Percentiles rank a stretch among this genome's conserved stretches.
phyloP scores from a whole-genome alignment of 2,113 vertebrate genomes.

The Paradisaea rubra region DNA sequence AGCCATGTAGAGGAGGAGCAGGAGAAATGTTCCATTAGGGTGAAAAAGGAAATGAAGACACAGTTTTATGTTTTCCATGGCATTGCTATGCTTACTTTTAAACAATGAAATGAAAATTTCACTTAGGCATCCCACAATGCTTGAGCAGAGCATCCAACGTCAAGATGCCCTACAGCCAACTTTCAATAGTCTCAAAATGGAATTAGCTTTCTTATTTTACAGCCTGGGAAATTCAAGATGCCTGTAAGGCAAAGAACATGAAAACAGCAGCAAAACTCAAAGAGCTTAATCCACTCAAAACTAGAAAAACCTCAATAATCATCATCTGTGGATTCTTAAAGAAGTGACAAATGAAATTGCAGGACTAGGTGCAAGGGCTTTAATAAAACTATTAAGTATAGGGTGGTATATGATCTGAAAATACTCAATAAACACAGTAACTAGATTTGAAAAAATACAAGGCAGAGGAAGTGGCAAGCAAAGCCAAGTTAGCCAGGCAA shows the following conservation, averaged over 20 bases:
- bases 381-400: not conserved
- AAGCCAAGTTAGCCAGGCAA: not conserved
- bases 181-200: not conserved
- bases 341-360: not conserved
- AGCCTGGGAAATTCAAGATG: slow-evolving; percentile 3
- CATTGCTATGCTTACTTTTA: not conserved
- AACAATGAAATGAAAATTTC: not conserved
- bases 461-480: not conserved
- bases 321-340: not conserved
- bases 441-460: not conserved
- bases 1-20: accelerated
- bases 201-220: not conserved
- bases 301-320: not conserved
- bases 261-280: not conserved
- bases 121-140: not conserved
- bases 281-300: not conserved
- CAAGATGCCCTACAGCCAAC: not conserved
- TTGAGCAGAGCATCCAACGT: not conserved
- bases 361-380: not conserved
- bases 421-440: not conserved
- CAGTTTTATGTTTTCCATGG: not conserved
- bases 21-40: not conserved
- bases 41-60: not conserved
- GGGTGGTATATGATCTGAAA: not conserved
- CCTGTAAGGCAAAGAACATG: not conserved